Evolutionary conservation across 2,888 invertebrate genomes (phyloP).

Genomic region (Temnothorax unifasciatus): DNA sequence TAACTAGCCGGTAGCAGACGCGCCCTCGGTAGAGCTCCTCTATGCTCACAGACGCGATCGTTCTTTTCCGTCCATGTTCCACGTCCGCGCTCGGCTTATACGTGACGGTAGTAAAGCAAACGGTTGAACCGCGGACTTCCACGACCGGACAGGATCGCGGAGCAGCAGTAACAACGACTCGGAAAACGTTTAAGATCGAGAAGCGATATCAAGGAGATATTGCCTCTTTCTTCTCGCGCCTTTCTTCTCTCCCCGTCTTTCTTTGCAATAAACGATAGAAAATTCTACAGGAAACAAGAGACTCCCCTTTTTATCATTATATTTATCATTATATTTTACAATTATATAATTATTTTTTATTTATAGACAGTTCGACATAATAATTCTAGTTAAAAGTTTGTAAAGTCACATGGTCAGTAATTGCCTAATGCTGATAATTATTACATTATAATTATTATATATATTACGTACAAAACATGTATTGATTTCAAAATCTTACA

Average conservation of each 20-base stretch:
- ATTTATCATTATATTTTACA: neutral
- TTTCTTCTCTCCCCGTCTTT: constrained; percentile 1
- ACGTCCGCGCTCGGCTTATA: constrained; percentile 75
- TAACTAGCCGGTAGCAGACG: constrained; percentile 78
- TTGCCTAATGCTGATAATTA: neutral
- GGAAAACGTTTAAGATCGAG: constrained; percentile 79
- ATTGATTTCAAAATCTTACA: constrained; percentile 3
- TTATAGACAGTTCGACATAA: neutral
- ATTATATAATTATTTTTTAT: too few relatives aligned
- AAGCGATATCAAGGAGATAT: constrained; percentile 64
- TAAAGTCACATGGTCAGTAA: neutral
- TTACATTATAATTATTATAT: too few relatives aligned
- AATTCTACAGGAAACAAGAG: neutral
- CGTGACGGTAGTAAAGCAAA: constrained; percentile 82
- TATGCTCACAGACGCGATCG: constrained; percentile 72
- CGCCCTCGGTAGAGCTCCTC: constrained; percentile 21
- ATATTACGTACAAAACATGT: neutral
- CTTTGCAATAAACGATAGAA: neutral
- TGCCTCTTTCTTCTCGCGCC: constrained; percentile 20
- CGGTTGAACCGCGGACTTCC: constrained; percentile 69
- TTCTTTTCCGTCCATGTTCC: constrained; percentile 74
- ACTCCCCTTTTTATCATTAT: neutral
- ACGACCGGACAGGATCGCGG: constrained; percentile 57
- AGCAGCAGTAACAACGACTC: constrained; percentile 63
- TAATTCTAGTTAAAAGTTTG: neutral